Evolutionary conservation across 2,797 vertebrate species (phyloP), one percentile per base, ranked within the genome.

Genomic region (Siniperca scherzeri): DNA sequence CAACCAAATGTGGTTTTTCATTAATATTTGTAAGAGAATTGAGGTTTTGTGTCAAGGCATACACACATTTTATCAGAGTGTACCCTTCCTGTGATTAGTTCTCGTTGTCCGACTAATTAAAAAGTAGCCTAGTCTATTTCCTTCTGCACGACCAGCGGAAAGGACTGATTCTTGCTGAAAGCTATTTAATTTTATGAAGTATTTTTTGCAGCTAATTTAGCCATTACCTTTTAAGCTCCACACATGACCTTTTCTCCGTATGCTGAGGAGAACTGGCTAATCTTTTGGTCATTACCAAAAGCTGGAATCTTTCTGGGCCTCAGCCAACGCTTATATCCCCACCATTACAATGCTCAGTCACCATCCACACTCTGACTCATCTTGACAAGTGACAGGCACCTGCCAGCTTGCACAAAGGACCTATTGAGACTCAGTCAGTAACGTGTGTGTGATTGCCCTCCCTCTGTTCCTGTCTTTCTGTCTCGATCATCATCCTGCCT

Each of bases 311-410:
- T 83, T 77, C 66, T 55, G 52, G 74, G 70, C 64, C 67, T 83
- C 84, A 70, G 74, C 53, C 50, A 12, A 66, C 3, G 40, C 73
- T 84, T 69, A 61, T 83, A 80, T 84, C 61, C 55, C 56, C 55
- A 16, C 70, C 69, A 56, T 78, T 36, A 81, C 74, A 74, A 69
- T 46, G 25, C 57, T 82, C 79, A 72, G 81, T 88, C 84, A 81
- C 76, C 74, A 79, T 79, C 57, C 80, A 64, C 81, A 53, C 82
- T 82, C 86, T 87, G 90, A 88, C 72, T 89, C 90, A 86, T 86
- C 52, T 66, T 86, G 82, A 93, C 85, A 88, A 92, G 82, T 93
- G 93, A 93, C 89, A 74, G 92, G 78, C 88, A 88, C 88, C 92
- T 94, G 91, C 78, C 92, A 93, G 78, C 66, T 73, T 7, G 0